Conservation (phyloP, 2,113 vertebrate genomes). For the Pontoporia blainvillei region DNA sequence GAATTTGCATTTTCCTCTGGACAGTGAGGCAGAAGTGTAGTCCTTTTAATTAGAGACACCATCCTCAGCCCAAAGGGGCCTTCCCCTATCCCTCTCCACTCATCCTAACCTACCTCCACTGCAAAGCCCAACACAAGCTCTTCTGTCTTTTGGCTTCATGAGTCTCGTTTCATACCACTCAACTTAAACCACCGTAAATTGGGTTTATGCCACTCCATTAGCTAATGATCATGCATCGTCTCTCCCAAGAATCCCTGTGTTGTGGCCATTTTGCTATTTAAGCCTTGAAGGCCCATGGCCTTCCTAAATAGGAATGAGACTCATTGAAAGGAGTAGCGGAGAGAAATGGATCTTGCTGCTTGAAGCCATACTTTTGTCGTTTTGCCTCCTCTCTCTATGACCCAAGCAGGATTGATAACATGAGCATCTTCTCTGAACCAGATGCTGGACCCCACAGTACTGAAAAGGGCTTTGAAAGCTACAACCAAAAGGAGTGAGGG, state of each 20-base stretch:
- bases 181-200: no score
- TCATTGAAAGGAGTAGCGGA: not conserved
- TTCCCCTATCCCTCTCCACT: not conserved
- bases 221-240: not conserved
- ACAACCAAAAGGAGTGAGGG: not conserved
- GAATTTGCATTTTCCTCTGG: not conserved
- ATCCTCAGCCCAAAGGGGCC: not conserved
- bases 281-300: not conserved
- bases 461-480: not conserved
- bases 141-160: not conserved
- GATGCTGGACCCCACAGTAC: accelerated
- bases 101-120: no score
- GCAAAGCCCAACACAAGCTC: not conserved
- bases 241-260: not conserved
- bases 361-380: not conserved
- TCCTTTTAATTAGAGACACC: not conserved
- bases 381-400: not conserved
- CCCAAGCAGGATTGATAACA: accelerated
- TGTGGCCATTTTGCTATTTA: not conserved
- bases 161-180: not conserved
- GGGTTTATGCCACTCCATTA: no score
- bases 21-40: not conserved
- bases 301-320: not conserved
- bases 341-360: not conserved
- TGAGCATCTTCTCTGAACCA: not conserved